phyloP scores from a whole-genome alignment of 2,797 vertebrate genomes.

The Sebastes variabilis region DNA sequence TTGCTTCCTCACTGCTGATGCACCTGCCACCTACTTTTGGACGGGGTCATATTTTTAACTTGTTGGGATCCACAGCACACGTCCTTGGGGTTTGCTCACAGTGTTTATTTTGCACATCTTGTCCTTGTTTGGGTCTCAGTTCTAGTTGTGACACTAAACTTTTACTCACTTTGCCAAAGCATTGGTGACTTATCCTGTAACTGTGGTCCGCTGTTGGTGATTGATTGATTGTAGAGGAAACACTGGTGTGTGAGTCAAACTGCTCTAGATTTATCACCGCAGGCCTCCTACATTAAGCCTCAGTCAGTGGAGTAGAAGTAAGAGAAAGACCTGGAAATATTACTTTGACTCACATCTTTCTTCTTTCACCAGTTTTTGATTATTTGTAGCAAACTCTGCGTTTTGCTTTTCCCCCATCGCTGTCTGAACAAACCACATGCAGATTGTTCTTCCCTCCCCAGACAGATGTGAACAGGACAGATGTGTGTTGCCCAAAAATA shows the following conservation, averaged over 20 bases:
- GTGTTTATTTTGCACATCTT: not conserved
- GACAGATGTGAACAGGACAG: not conserved
- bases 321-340: not conserved
- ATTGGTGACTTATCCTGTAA: conserved; percentile 15
- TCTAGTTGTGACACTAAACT: not conserved
- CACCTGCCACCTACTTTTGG: conserved; percentile 5
- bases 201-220: conserved; percentile 14
- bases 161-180: not conserved
- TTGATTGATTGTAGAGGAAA: conserved; percentile 32
- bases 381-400: not conserved
- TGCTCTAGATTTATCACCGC: conserved; percentile 15
- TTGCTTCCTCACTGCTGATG: conserved; percentile 34
- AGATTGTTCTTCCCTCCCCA: not conserved
- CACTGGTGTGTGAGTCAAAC: conserved; percentile 29
- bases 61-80: not conserved
- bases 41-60: not conserved
- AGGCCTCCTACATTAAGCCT: conserved; percentile 23
- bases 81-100: not conserved
- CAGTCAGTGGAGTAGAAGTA: conserved; percentile 4
- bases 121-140: not conserved
- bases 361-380: conserved; percentile 16
- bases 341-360: conserved; percentile 38
- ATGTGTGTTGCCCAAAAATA: not conserved
- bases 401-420: not conserved
- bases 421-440: conserved; percentile 10